Conservation (phyloP, 2,888 invertebrate genomes). For the Balanococcus diminutus region DNA sequence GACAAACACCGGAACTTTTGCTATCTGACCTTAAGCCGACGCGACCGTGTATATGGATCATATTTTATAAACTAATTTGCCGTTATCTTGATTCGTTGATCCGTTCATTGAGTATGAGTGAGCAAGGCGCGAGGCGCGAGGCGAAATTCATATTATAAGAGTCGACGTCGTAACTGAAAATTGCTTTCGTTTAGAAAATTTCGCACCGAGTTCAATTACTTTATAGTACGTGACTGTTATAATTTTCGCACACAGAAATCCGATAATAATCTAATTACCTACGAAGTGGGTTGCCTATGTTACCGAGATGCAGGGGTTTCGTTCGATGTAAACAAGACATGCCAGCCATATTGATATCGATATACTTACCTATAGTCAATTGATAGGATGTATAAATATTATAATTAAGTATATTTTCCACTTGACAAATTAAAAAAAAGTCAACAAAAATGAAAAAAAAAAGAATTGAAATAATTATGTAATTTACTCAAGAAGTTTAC, state of each 20-base stretch:
- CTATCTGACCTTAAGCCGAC: constrained; percentile 1
- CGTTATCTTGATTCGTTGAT: constrained; percentile 40
- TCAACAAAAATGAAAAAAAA: too few species aligned
- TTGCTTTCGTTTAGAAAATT: background rate
- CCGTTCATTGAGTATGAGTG: background rate
- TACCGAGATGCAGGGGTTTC: background rate
- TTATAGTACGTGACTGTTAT: background rate
- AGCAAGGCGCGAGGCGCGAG: background rate
- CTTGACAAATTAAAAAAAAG: too few species aligned
- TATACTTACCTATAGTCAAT: too few species aligned
- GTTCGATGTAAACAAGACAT: background rate
- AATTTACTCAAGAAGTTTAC: too few species aligned
- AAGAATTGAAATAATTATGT: too few species aligned
- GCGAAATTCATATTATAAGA: too few species aligned
- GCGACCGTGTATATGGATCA: background rate
- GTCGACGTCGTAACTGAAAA: background rate
- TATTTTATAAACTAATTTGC: constrained; percentile 45
- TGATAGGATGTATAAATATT: too few species aligned
- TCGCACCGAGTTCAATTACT: background rate
- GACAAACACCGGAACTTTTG: constrained; percentile 15
- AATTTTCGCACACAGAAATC: background rate
- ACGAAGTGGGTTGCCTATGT: background rate
- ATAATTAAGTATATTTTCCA: too few species aligned
- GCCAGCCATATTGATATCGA: background rate
- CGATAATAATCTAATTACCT: background rate